These are phyloP conservation scores for Scleropages formosus DNA, from an alignment of 2,797 vertebrate genomes.

Conservation along the genomic window DNA sequence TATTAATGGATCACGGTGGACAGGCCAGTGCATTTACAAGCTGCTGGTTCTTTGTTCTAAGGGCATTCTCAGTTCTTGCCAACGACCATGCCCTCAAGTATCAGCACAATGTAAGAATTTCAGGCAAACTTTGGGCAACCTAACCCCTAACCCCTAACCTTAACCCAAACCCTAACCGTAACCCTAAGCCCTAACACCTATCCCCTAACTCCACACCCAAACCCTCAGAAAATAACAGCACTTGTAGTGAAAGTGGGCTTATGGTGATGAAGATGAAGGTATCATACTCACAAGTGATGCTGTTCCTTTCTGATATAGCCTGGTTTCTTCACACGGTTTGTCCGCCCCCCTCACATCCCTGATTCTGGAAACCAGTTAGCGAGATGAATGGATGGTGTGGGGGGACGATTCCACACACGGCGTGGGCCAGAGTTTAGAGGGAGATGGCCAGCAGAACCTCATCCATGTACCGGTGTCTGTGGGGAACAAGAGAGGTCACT, in stretches of 20 bases:
- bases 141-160: too few species aligned
- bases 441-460: slow-evolving; percentile 49
- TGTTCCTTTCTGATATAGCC: slow-evolving; percentile 44
- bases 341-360: slow-evolving; percentile 46
- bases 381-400: slow-evolving; percentile 35
- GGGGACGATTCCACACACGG: slow-evolving; percentile 31
- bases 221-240: too few species aligned
- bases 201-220: too few species aligned
- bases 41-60: slow-evolving; percentile 1
- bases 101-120: too few species aligned
- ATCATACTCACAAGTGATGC: slow-evolving; percentile 61
- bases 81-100: too few species aligned
- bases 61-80: too few species aligned
- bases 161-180: too few species aligned
- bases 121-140: too few species aligned
- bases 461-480: slow-evolving; percentile 55
- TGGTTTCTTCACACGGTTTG: slow-evolving; percentile 37
- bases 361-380: slow-evolving; percentile 36
- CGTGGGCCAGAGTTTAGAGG: slow-evolving; percentile 29
- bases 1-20: background rate
- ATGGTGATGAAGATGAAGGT: slow-evolving; percentile 27
- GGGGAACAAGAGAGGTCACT: slow-evolving; percentile 60
- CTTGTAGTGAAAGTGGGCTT: too few species aligned
- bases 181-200: too few species aligned
- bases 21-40: background rate